These are phyloP conservation scores for Pseudoatta argentina DNA, from an alignment of 1,140 invertebrate genomes.

Conservation along the genomic window DNA sequence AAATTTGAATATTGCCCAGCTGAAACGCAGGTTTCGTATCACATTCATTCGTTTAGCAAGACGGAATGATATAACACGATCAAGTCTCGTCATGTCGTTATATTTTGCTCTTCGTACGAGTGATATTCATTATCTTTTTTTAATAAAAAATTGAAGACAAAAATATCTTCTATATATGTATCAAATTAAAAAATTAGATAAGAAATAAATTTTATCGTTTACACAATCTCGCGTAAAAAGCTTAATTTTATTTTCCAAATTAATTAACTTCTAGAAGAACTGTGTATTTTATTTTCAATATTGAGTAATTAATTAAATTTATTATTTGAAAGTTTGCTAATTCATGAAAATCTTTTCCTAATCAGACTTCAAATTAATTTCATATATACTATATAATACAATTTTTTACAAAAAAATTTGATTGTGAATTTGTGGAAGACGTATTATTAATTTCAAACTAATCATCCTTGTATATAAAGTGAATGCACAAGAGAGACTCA, in stretches of 20 bases:
- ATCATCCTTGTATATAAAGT: constrained; percentile 1
- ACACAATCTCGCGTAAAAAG: not conserved
- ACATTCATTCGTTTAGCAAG: not conserved
- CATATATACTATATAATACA: not conserved
- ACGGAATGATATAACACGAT: not conserved
- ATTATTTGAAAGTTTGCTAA: not conserved
- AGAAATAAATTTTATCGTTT: not conserved
- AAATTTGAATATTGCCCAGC: constrained; percentile 69
- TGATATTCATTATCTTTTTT: not conserved
- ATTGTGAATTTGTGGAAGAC: not conserved
- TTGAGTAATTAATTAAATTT: constrained; percentile 1
- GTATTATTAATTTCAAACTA: not conserved
- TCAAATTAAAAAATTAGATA: not conserved
- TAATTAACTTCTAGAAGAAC: constrained; percentile 2
- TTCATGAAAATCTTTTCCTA: not conserved
- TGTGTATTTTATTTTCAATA: not conserved
- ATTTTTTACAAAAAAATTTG: not conserved
- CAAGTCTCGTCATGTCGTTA: not conserved
- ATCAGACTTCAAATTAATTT: not conserved
- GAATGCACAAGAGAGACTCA: not conserved
- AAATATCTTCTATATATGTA: not conserved
- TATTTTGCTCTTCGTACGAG: not conserved
- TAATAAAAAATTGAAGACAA: not conserved
- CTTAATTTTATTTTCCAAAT: not conserved
- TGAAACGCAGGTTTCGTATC: constrained; percentile 12